phyloP scores from a whole-genome alignment of 2,888 invertebrate genomes.

The Phaonia tiefii region DNA sequence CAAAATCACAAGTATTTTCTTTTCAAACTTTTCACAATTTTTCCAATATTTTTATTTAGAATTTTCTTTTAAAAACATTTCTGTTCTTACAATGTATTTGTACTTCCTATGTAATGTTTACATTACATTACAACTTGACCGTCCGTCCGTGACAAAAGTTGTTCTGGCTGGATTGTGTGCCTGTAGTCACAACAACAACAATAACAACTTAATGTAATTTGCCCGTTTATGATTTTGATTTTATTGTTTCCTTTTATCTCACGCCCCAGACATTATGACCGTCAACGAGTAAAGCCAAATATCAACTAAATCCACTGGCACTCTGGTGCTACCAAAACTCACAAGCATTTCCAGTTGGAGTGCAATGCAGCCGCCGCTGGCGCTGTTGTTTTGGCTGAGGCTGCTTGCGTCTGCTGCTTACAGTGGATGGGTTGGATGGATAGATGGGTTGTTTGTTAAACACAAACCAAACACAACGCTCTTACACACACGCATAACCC shows the following conservation, averaged over 20 bases:
- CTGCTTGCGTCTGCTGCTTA: neutral
- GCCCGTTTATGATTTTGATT: neutral
- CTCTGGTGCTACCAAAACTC: constrained; percentile 13
- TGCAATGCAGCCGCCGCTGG: constrained; percentile 39
- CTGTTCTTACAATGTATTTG: no score
- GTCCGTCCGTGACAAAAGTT: constrained; percentile 35
- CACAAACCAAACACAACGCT: constrained; percentile 40
- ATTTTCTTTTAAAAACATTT: no score
- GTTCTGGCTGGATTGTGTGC: no score
- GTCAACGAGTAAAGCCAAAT: constrained; percentile 62
- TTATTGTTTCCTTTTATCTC: constrained; percentile 21
- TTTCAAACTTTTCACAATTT: no score
- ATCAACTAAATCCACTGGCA: constrained; percentile 64
- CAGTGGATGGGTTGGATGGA: neutral
- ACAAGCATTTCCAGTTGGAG: constrained; percentile 65
- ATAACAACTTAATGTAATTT: constrained; percentile 3
- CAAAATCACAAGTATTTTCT: no score
- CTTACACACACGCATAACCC: constrained; percentile 21
- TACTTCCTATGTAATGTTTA: constrained; percentile 8
- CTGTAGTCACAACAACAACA: constrained; percentile 31
- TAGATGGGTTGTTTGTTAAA: constrained; percentile 53
- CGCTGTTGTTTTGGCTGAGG: neutral
- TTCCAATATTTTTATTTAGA: no score
- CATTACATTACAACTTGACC: constrained; percentile 42
- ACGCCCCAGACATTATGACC: constrained; percentile 55